Percentiles rank a stretch among this genome's conserved stretches.
phyloP scores from a whole-genome alignment of 2,113 vertebrate species.

The Haplochromis burtoni region DNA sequence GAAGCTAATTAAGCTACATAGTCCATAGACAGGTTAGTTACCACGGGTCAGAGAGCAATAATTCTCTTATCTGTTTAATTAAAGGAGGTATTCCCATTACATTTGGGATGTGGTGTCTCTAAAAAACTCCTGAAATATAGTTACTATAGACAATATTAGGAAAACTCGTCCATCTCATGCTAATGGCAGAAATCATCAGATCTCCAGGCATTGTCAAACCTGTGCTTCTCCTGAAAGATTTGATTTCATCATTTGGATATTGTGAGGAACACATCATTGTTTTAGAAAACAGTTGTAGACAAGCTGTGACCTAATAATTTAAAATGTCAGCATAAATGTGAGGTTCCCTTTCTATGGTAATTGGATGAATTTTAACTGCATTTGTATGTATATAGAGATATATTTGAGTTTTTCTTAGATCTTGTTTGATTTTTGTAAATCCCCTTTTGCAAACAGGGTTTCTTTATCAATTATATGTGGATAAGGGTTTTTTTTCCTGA shows the following conservation, averaged over 20 bases:
- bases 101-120: not conserved
- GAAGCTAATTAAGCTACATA: not conserved
- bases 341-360: not conserved
- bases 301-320: not conserved
- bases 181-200: not conserved
- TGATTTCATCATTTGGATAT: not conserved
- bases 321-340: not conserved
- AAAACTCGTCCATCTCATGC: not conserved
- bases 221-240: not conserved
- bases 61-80: not conserved
- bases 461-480: not conserved
- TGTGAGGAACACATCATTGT: not conserved
- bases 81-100: not conserved
- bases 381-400: not conserved
- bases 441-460: not conserved
- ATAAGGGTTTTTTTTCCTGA: rapidly evolving
- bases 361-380: not conserved
- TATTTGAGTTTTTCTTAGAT: not conserved
- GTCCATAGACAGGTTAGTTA: not conserved
- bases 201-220: not conserved
- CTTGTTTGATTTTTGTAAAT: not conserved
- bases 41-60: not conserved
- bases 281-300: not conserved
- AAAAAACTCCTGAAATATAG: not conserved
- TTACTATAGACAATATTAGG: not conserved